Base-by-base conservation (phyloP, 2,113 vertebrate genomes). In the Tachysurus fulvidraco region DNA sequence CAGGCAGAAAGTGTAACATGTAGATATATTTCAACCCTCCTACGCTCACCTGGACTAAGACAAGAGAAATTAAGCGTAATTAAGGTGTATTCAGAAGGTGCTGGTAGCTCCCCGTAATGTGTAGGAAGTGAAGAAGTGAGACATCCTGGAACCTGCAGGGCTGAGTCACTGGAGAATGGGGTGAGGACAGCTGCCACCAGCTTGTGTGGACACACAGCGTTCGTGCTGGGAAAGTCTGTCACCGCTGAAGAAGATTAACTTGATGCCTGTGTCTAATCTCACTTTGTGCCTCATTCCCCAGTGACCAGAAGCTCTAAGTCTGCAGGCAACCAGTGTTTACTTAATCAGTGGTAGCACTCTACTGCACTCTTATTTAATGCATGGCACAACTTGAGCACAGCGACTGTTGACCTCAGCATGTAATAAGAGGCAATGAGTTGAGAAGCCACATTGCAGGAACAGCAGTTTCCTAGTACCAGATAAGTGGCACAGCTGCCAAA, bases 221-320 rank as follows among this genome's bases (percentile, higher is more conserved):
- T 74, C 88, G 36, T 28, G 84, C 89, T 88, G 88, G 41, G 89
- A 64, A 69, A 83, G 90, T 90, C 91, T 90, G 89, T 91, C 91
- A 85, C 88, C 59, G 36, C 54, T 41, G 86, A 88, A 85, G 50
- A 67, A 84, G 89, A 90, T 89, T 86, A 88, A 87, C 50, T 16
- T 81, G 30, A 69, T 25, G 65, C 28, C 74, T 85, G n/a, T 60
- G 84, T 73, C 76, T 86, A 84, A 89, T 87, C 81, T 88, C 41
- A 41, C 50, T 83, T 46, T 59, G 55, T n/a, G 16, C 71, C 73
- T 74, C 62, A 60, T 79, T 84, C 86, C 89, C 71, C 41, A 54
- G 80, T 52, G 79, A 82, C 79, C 41, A 0, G 71, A 87, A 50
- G 69, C 76, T 80, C 69, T 55, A 52, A 65, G 14, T 54, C 74